Evolutionary conservation across 2,888 invertebrate species (phyloP).

Genomic region (Teleiodes luculella): DNA sequence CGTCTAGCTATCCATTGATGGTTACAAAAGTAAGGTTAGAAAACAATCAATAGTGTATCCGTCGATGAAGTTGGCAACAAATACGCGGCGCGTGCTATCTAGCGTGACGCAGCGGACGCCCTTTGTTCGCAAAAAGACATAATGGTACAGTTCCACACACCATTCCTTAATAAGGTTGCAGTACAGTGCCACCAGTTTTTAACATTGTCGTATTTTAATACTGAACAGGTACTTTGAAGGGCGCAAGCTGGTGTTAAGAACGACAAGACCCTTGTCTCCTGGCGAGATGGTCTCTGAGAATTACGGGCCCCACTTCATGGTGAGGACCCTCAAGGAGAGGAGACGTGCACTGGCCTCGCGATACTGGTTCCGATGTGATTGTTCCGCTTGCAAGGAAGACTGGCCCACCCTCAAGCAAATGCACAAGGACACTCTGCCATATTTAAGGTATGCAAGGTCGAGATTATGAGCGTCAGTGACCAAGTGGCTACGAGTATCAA

Average conservation of each 20-base stretch:
- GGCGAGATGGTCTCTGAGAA: conserved; percentile 88
- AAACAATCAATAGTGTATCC: too few species aligned
- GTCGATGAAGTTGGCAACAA: too few species aligned
- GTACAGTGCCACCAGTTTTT: too few species aligned
- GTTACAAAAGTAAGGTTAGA: too few species aligned
- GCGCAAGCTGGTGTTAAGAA: conserved; percentile 83
- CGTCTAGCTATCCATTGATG: too few species aligned
- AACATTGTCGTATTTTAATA: not conserved
- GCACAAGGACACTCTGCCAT: conserved; percentile 63
- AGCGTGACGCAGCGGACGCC: too few species aligned
- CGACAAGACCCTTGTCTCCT: conserved; percentile 80
- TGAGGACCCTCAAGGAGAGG: conserved; percentile 74
- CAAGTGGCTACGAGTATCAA: too few species aligned
- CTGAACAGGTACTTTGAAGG: conserved; percentile 84
- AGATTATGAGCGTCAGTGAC: too few species aligned
- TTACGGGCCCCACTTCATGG: conserved; percentile 87
- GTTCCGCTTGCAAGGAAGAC: conserved; percentile 84
- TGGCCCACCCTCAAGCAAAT: conserved; percentile 85
- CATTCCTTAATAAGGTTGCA: too few species aligned
- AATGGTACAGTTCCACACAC: too few species aligned
- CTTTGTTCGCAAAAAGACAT: too few species aligned
- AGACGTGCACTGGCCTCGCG: conserved; percentile 82
- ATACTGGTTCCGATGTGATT: conserved; percentile 89
- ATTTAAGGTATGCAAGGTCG: conserved; percentile 47
- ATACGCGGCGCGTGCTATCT: too few species aligned